Conservation (phyloP, 53 echinoderm and acorn worm genomes). For the Paracentrotus lividus region DNA sequence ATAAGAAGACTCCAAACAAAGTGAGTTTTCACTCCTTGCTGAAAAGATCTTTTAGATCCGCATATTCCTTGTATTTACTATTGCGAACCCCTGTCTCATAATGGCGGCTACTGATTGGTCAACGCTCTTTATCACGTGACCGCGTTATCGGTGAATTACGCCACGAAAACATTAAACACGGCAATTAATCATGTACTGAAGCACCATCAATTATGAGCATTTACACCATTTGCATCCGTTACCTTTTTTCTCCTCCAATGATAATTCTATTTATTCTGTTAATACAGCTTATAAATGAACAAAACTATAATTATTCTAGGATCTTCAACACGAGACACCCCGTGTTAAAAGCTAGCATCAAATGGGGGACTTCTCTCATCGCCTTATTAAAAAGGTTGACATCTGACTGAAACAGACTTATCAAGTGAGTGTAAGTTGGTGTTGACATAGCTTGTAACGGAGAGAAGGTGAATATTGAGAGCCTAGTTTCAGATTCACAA, state of each 20-base stretch:
- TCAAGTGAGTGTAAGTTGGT: constrained; percentile 15
- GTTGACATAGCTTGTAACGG: constrained; percentile 37
- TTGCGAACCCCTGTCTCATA: background rate
- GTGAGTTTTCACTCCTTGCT: background rate
- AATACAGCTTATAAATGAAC: background rate
- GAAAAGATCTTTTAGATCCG: too few species aligned
- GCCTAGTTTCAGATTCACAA: constrained; percentile 14
- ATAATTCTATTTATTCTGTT: too few species aligned
- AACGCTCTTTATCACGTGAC: background rate
- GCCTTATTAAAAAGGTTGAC: constrained; percentile 23
- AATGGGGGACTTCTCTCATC: constrained; percentile 14
- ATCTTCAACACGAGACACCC: background rate
- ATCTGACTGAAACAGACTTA: constrained; percentile 53
- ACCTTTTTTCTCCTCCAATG: background rate
- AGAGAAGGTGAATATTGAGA: constrained; percentile 48
- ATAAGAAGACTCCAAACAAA: background rate
- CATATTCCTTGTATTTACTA: too few species aligned
- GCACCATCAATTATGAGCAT: background rate
- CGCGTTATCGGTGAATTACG: background rate
- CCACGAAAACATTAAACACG: background rate
- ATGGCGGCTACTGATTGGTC: constrained; percentile 1
- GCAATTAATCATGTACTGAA: background rate
- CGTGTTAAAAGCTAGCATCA: constrained; percentile 16
- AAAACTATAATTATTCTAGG: background rate
- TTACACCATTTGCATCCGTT: background rate